Evolutionary conservation across 2,113 vertebrate genomes (phyloP).

Genomic region (Syngnathus floridae): DNA sequence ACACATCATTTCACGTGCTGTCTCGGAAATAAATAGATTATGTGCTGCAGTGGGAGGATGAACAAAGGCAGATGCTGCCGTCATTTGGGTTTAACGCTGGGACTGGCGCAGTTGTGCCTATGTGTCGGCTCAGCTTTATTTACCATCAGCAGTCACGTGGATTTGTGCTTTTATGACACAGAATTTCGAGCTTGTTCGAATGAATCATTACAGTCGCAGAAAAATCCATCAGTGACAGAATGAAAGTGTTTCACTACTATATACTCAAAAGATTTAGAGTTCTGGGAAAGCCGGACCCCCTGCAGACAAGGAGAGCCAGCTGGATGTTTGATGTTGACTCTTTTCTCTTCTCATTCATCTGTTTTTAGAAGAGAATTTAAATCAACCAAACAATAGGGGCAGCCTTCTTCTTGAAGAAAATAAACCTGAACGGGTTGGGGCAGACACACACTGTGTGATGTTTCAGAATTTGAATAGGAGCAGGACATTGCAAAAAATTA

Average conservation of each 20-base stretch:
- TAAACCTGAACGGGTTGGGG: constrained; percentile 9
- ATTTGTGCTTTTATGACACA: constrained; percentile 15
- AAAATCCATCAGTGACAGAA: constrained; percentile 20
- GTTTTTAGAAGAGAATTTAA: constrained; percentile 11
- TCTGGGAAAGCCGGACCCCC: constrained; percentile 32
- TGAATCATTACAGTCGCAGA: constrained; percentile 23
- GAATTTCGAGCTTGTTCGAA: constrained; percentile 12
- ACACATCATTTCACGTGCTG: constrained; percentile 47
- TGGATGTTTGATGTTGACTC: constrained; percentile 27
- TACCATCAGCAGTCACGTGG: constrained; percentile 26
- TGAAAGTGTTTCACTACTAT: constrained; percentile 27
- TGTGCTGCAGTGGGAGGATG: constrained; percentile 22
- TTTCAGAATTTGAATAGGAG: too few species aligned
- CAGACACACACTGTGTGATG: too few species aligned
- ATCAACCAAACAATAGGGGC: constrained; percentile 15
- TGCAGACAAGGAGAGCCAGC: constrained; percentile 28
- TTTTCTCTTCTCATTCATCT: constrained; percentile 8
- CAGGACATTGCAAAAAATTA: too few species aligned
- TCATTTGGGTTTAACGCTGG: constrained; percentile 20
- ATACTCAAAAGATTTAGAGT: constrained; percentile 19
- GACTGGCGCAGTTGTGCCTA: constrained; percentile 27
- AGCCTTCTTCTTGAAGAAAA: constrained; percentile 17
- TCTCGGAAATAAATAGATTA: constrained; percentile 29
- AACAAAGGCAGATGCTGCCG: constrained; percentile 17
- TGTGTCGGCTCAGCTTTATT: constrained; percentile 39